Base-by-base conservation (phyloP, 2,797 vertebrate species). In the Dicrostonyx torquatus region DNA sequence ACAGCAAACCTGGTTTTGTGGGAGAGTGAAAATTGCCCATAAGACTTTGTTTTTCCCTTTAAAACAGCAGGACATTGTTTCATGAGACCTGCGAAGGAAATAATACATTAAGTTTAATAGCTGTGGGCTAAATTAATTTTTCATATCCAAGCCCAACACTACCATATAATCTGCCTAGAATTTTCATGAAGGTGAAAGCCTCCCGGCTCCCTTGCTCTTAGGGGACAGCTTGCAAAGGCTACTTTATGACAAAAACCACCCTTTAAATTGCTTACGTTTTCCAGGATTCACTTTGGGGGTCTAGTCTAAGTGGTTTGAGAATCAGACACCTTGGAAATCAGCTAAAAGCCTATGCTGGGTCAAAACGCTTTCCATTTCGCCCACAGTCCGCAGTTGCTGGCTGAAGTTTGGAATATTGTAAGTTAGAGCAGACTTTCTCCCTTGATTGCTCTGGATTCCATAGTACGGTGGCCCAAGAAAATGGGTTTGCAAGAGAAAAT, bases 21-120 rank as follows among this genome's bases (percentile, higher is more conserved):
- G 91, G 83, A 96, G 95, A 96, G 93, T 96, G 96, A 96, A 97
- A 97, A 96, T 97, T 78, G 92, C 93, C 92, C 43, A 2, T 93
- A 97, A 97, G 94, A 92, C 78, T 97, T 96, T 93, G 92, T 91
- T 97, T 97, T 95, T 97, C 96, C 92, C 89, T 94, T 95, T 96
- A 90, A 97, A 97, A 97, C 93, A 96, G 94, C 91, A 91, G 95
- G 94, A 83, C 89, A 66, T 95, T 97, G 93, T 97, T 97, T 97
- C 97, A 93, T 77, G 70, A 94, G 91, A 96, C 53, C 64, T 94
- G 87, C 83, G 94, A 96, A 96, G 94, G 96, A 97, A 96, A 93
- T 95, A 95, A 95, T 96, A 79, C 93, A 90, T 97, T 97, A 96
- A 93, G 48, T 95, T 96, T 97, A 95, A 94, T 85, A 95, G 85